Base-by-base conservation (phyloP, 2,888 invertebrate genomes). In the Spisula subtruncata region DNA sequence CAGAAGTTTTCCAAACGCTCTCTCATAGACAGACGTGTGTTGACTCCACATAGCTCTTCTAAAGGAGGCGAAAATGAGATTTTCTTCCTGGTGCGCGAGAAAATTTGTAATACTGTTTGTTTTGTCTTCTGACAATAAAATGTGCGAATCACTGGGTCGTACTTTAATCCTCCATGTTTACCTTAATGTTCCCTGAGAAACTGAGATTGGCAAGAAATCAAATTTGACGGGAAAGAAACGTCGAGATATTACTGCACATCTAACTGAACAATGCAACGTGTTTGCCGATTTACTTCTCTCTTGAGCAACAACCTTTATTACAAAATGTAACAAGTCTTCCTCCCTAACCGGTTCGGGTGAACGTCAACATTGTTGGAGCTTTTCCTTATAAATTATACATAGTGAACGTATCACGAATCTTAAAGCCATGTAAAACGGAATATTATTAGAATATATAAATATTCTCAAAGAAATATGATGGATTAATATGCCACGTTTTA, bases 1-100 rank as follows among this genome's bases (percentile, higher is more conserved):
- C 32, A 75, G 75, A 35, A 0, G 32, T 75, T 75, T 75, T 75
- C 35, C 35, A 35, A 75, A 32, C 75, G 32, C 75, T n/a, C n/a
- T 75, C 35, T 35, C 75, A 35, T 75, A 32, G 29, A 75, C 75
- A 35, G 32, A 35, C 32, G 75, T 75, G 32, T 75, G 35, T 75
- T 75, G 75, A 32, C 75, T 75, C 35, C 75, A 32, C 35, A 35
- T 75, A 75, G 75, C 35, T 75, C 75, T 14, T 2, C 75, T 35
- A 75, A 75, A 35, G 35, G 35, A 75, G 75, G 75, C 75, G 75
- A 75, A 32, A 75, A 75, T 75, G 75, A 75, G 75, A 35, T n/a
- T n/a, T n/a, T 32, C 75, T 75, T 75, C 75, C 75, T 75, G 35
- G 16, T 16, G 4, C 75, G 35, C 75, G 35, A 25, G 75, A 75